Conservation (phyloP, 1,140 invertebrate genomes). For the Cardiocondyla obscurior region DNA sequence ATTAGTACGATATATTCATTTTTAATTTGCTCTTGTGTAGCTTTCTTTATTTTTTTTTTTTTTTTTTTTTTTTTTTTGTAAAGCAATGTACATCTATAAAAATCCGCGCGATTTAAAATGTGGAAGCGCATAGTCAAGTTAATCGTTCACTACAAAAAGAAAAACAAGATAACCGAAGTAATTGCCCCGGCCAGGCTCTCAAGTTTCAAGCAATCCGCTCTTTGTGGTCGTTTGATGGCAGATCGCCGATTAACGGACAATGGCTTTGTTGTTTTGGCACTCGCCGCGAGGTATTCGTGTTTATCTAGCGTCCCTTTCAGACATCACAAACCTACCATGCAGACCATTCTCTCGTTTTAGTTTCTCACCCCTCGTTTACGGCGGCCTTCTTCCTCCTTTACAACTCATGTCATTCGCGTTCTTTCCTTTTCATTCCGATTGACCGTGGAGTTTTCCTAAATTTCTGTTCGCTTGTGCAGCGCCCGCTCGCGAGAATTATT, state of each 20-base stretch:
- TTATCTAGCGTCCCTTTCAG: slow-evolving; percentile 55
- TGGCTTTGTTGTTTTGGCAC: slow-evolving; percentile 62
- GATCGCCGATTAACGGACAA: slow-evolving; percentile 57
- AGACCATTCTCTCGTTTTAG: slow-evolving; percentile 5
- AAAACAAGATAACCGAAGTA: not conserved
- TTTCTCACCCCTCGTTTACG: not conserved
- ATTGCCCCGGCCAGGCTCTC: not conserved
- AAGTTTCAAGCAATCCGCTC: slow-evolving; percentile 28
- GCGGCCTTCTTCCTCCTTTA: slow-evolving; percentile 9
- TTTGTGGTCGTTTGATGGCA: slow-evolving; percentile 38
- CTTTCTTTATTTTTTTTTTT: no score
- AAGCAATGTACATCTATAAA: not conserved
- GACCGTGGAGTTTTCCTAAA: not conserved
- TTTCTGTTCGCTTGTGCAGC: not conserved
- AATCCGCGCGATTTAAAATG: not conserved
- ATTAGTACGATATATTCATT: not conserved
- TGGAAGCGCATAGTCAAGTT: not conserved
- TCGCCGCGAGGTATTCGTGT: slow-evolving; percentile 48
- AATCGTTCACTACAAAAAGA: not conserved
- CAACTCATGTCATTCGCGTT: not conserved
- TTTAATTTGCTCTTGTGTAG: no score
- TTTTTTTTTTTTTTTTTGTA: not conserved
- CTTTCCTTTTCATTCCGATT: not conserved
- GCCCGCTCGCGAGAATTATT: no score
- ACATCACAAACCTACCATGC: slow-evolving; percentile 1